Evolutionary conservation across 2,888 invertebrate genomes (phyloP), one percentile per base, ranked within the genome.

Genomic region (Eueremaeus valkanovi): DNA sequence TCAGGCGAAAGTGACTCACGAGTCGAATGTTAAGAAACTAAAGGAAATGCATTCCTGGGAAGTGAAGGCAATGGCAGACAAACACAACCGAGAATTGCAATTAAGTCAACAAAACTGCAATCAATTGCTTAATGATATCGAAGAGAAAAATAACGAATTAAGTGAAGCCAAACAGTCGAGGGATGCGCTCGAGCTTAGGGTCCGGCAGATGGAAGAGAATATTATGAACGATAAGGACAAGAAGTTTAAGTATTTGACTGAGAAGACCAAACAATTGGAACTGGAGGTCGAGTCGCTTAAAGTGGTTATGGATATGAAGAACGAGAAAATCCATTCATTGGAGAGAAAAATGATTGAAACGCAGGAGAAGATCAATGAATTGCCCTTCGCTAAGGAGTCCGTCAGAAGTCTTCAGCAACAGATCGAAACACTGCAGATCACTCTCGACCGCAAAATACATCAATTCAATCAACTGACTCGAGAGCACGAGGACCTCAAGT

Each of bases 171-270:
- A 42, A 27, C 68, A 68, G 42, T n/a, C 21, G n/a, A 68, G 24
- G 24, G 68, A 68, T 24, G 40, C 11, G 2, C 68, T 68, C 40
- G 24, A 68, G 16, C 5, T 40, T 21, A 68, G 16, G 40, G n/a
- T 40, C 36, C 40, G 27, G 11, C 36, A 68, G 16, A 68, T 68
- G 36, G 68, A 68, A 13, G 24, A 36, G 6, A 68, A 68, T 40
- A 68, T 68, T 68, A 68, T 68, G 68, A 40, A 36, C 40, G 42
- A 68, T 68, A 68, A 68, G 68, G 68, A 68, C 40, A 68, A 68
- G 68, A 68, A 24, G 40, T 68, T 68, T 68, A 68, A 68, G 68
- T 68, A 68, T 68, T 68, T 68, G 42, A 40, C 68, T 24, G 68
- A 68, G 11, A 68, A 68, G 24, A 68, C 24, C 27, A 68, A 68